Percentiles rank a stretch among this genome's conserved stretches.
Evolutionary conservation across 2,113 vertebrate genomes (phyloP).

Genomic region (Dendrocopos noguchii): DNA sequence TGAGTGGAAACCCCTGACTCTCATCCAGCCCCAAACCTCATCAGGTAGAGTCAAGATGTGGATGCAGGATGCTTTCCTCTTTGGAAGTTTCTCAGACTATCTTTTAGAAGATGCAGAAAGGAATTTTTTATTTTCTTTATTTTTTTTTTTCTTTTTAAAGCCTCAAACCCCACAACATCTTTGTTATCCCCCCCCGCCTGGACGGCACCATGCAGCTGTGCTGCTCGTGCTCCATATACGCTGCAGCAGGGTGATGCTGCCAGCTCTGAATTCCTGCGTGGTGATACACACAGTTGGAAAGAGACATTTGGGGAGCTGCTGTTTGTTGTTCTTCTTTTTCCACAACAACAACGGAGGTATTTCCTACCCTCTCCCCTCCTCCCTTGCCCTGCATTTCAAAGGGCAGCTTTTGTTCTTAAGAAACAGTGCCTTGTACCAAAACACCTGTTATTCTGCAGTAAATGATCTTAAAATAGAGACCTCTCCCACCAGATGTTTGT

Average conservation of each 20-base stretch:
- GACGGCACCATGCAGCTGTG: not conserved
- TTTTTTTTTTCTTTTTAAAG: not conserved
- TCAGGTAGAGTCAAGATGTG: not conserved
- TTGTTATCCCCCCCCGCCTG: rapidly evolving
- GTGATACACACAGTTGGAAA: not conserved
- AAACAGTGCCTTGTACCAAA: not conserved
- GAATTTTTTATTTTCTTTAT: not conserved
- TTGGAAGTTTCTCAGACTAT: not conserved
- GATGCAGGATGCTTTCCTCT: not conserved
- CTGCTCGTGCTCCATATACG: not conserved
- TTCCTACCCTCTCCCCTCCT: not conserved
- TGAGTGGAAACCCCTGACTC: not conserved
- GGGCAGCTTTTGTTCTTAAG: not conserved
- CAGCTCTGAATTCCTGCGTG: rapidly evolving
- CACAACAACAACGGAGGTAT: not conserved
- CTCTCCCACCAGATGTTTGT: not conserved
- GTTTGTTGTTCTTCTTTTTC: not conserved
- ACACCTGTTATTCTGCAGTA: not conserved
- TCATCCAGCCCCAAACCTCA: not conserved
- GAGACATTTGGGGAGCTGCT: not conserved
- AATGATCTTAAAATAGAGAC: conserved; percentile 44
- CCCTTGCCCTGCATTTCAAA: not conserved
- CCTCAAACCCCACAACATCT: not conserved
- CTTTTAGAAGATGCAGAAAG: not conserved
- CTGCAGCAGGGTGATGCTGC: rapidly evolving